Base-by-base conservation (phyloP, 2,113 vertebrate genomes). In the Brachyhypopomus gauderio region DNA sequence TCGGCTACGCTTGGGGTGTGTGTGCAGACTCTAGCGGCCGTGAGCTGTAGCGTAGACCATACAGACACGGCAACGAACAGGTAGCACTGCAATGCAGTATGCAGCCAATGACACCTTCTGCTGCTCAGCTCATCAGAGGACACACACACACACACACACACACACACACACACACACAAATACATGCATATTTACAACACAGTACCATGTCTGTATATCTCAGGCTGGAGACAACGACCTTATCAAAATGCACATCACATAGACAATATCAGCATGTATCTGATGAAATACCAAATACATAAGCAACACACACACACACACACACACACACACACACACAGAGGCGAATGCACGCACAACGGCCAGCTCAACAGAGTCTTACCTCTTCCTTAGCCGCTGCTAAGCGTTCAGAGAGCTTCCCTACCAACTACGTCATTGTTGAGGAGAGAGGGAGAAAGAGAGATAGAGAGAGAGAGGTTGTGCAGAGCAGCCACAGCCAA, bases 341-440 rank as follows among this genome's bases (percentile, higher is more conserved):
- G 69, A 17, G 7, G 20, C 12, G 22, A 25, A 78, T 34, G 34
- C 41, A 75, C 71, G 48, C 77, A 85, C 81, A 85, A 60, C 84
- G 83, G 60, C 81, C 89, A 86, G 83, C 86, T 45, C 41, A 45
- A 60, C 45, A 88, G 85, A 86, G 79, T 88, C 93, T 94, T 93
- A 94, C 93, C 93, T 93, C 89, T 78, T 89, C 90, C 88, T 92
- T 88, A 88, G 87, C 79, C 81, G 86, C 83, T 90, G 89, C 89
- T 91, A 93, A 89, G 86, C 87, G 82, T 87, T 92, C 91, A 92
- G 88, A 90, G 85, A 92, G 89, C 84, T 79, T 90, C 82, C 92
- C 90, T 90, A 93, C 83, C 91, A 93, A 91, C 92, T 93, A 92
- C 88, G 91, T 89, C 62, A 88, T 90, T 89, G 77, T 79, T 38